A percentile compares a stretch with the other conserved stretches of the same genome.
phyloP scores from a whole-genome alignment of 2,888 invertebrate species.

The Melanophora roralis region DNA sequence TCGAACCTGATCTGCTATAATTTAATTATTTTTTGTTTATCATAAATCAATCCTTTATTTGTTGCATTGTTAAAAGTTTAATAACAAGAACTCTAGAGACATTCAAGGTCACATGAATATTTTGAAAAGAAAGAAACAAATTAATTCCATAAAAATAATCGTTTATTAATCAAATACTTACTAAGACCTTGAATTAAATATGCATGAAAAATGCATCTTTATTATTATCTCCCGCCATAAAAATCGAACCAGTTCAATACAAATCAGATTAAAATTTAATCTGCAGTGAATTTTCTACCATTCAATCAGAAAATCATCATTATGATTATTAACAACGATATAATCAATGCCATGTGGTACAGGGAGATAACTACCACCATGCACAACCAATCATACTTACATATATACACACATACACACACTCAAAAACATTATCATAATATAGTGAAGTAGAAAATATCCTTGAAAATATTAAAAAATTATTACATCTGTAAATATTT shows the following conservation, averaged over 20 bases:
- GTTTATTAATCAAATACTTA: neutral
- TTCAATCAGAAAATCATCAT: conserved; percentile 50
- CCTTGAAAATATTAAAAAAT: conserved; percentile 28
- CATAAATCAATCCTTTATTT: too few relatives aligned
- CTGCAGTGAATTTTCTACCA: conserved; percentile 41
- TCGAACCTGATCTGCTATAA: too few relatives aligned
- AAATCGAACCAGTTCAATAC: conserved; percentile 5
- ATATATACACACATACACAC: neutral
- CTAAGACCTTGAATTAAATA: conserved; percentile 13
- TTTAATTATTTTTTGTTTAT: too few relatives aligned
- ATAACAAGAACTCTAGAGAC: neutral
- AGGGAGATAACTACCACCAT: neutral
- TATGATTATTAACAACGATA: neutral
- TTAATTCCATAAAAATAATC: neutral
- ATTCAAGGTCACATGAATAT: neutral
- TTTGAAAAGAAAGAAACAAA: too few relatives aligned
- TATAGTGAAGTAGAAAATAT: neutral
- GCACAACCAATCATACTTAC: too few relatives aligned
- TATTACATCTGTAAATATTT: neutral
- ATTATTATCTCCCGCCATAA: neutral
- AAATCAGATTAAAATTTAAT: conserved; percentile 45
- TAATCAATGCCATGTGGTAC: conserved; percentile 47
- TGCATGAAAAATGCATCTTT: neutral
- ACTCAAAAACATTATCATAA: too few relatives aligned
- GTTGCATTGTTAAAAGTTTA: too few relatives aligned